A percentile compares a stretch with the other conserved stretches of the same genome.
phyloP scores from a whole-genome alignment of 2,888 invertebrate genomes.

The Limnephilus lunatus region DNA sequence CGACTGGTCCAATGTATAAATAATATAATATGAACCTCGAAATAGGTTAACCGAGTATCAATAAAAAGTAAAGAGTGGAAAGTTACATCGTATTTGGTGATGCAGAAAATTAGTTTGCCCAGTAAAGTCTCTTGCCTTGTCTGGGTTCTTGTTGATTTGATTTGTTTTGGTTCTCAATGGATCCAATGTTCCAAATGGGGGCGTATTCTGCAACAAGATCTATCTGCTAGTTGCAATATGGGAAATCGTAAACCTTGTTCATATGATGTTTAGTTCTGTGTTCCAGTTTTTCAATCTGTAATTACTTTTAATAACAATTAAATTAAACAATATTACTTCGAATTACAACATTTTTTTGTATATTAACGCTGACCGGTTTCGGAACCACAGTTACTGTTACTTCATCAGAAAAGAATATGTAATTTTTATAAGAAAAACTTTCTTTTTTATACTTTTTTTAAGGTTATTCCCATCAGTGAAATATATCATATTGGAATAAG shows the following conservation, averaged over 20 bases:
- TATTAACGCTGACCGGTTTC: no score
- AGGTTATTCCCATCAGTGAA: no score
- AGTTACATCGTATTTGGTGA: conserved; percentile 27
- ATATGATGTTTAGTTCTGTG: neutral
- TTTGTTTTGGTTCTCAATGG: neutral
- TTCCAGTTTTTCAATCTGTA: neutral
- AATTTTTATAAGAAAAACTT: no score
- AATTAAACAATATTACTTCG: no score
- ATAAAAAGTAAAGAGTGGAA: conserved; percentile 16
- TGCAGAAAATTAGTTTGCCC: conserved; percentile 42
- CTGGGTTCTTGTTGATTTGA: neutral
- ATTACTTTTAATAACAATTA: neutral
- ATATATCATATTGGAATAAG: no score
- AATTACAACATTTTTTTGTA: no score
- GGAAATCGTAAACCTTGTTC: conserved; percentile 26
- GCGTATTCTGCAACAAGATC: neutral
- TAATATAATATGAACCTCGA: neutral
- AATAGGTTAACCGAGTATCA: conserved; percentile 11
- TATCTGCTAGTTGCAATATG: conserved; percentile 16
- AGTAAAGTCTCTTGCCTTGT: neutral
- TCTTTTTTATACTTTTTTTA: no score
- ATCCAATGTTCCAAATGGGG: neutral
- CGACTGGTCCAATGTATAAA: neutral
- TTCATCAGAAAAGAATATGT: no score
- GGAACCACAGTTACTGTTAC: no score